phyloP scores from a whole-genome alignment of 1,140 invertebrate genomes.

The Chelonus insularis region DNA sequence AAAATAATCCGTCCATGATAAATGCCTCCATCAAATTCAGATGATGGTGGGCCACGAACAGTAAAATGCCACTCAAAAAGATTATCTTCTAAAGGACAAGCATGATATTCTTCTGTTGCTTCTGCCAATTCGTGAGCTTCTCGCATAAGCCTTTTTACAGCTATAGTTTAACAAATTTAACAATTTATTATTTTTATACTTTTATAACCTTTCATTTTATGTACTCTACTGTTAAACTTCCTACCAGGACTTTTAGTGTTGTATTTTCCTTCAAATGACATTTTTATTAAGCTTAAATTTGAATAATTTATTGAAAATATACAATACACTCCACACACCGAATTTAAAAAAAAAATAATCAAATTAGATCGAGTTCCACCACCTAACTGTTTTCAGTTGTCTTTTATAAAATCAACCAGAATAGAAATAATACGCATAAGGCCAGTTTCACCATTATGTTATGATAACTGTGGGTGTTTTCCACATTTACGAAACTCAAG shows the following conservation, averaged over 20 bases:
- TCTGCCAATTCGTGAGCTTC: slow-evolving; percentile 86
- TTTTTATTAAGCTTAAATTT: too few relatives aligned
- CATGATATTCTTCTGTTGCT: slow-evolving; percentile 88
- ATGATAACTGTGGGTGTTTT: too few relatives aligned
- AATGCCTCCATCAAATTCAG: slow-evolving; percentile 87
- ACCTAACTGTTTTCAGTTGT: too few relatives aligned
- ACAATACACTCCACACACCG: too few relatives aligned
- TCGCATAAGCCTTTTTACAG: slow-evolving; percentile 91
- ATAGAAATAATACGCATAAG: too few relatives aligned
- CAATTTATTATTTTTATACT: background rate
- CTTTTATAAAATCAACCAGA: too few relatives aligned
- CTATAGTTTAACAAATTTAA: slow-evolving; percentile 52
- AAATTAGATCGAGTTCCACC: too few relatives aligned
- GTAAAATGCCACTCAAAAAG: slow-evolving; percentile 99
- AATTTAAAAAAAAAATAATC: too few relatives aligned
- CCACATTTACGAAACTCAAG: too few relatives aligned
- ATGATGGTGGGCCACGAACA: slow-evolving; percentile 81
- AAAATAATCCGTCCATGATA: slow-evolving; percentile 92
- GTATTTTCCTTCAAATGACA: slow-evolving; percentile 54
- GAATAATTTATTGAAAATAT: too few relatives aligned
- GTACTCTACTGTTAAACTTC: too few relatives aligned
- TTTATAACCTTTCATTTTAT: background rate
- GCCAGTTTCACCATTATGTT: too few relatives aligned
- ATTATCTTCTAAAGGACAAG: slow-evolving; percentile 91
- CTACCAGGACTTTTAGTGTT: slow-evolving; percentile 52